Evolutionary conservation across 2,797 vertebrate species (phyloP), one percentile per base, ranked within the genome.

Genomic region (Tamandua tetradactyla): DNA sequence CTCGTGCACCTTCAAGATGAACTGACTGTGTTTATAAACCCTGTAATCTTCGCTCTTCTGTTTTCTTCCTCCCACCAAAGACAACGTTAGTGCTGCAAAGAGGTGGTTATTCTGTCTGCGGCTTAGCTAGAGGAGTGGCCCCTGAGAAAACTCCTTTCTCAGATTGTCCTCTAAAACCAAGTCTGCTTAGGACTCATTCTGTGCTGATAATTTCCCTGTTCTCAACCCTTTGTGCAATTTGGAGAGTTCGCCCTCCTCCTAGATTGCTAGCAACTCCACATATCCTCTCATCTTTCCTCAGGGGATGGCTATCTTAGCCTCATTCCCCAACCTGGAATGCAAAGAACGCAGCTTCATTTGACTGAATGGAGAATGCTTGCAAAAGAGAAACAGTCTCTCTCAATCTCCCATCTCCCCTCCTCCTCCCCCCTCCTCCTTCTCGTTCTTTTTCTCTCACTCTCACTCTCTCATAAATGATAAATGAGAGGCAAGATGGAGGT

Each of bases 321-420:
- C n/a, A 35, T 85, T 93, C 66, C 69, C 10, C 9, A 4, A 42
- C 40, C 57, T 71, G 91, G 87, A 96, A 96, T 95, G 92, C 86
- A 27, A 92, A 95, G 81, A 87, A 92, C 88, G 62, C 30, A 7
- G 17, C 66, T 80, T 57, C 40, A 0, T 64, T 44, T n/a, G 30
- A 80, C 35, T 75, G 44, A 92, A 49, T 32, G 18, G 69, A 91
- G 81, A 87, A 69, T 42, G 69, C 27, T 27, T 15, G 37, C 17
- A 35, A 76, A 55, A 79, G 30, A 90, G 15, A 87, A 83, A 62
- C n/a, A 11, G 40, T 12, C 27, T 11, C 44, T 47, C 11, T 20
- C n/a, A 62, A 4, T 75, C 42, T 32, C 44, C 30, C 30, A 13
- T 4, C 30, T 6, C 37, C 17, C 44, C 35, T 40, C 22, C n/a